Conservation (phyloP, 1,140 invertebrate genomes). For the Cydia amplana region DNA sequence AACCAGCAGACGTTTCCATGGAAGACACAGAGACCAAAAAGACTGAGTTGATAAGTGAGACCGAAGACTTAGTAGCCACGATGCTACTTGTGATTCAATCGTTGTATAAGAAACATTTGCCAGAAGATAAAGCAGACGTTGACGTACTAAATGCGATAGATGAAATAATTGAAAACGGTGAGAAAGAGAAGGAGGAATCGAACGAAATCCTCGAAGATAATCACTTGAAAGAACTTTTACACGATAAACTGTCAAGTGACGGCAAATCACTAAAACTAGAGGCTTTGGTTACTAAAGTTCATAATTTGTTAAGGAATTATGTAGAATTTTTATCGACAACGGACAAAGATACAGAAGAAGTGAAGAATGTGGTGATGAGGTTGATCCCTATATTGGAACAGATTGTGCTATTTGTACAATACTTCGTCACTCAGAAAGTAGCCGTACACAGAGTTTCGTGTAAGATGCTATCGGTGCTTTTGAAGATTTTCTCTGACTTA, state of each 20-base stretch:
- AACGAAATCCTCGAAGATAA: constrained; percentile 80
- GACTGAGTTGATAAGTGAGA: constrained; percentile 58
- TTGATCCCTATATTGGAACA: constrained; percentile 88
- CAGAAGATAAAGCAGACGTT: constrained; percentile 44
- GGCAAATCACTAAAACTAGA: constrained; percentile 79
- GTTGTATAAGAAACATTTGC: constrained; percentile 83
- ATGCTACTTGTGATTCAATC: constrained; percentile 85
- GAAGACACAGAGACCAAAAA: constrained; percentile 41
- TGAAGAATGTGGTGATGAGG: constrained; percentile 57
- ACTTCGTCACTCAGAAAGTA: constrained; percentile 88
- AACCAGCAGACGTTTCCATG: constrained; percentile 46
- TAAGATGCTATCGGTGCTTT: constrained; percentile 91
- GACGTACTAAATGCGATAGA: constrained; percentile 69
- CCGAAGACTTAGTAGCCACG: constrained; percentile 81
- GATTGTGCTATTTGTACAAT: constrained; percentile 87
- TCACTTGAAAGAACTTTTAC: constrained; percentile 83
- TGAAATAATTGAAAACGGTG: constrained; percentile 66
- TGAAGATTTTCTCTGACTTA: constrained; percentile 92
- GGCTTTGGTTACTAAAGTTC: constrained; percentile 53
- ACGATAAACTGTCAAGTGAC: constrained; percentile 81
- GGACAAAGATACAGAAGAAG: constrained; percentile 46
- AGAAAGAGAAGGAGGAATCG: constrained; percentile 64
- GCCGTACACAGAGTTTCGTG: constrained; percentile 87
- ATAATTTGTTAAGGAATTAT: constrained; percentile 50
- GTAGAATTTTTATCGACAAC: constrained; percentile 49